A percentile compares a stretch with the other conserved stretches of the same genome.
Conservation (phyloP, 2,113 vertebrate species). For the Alouatta palliata region DNA sequence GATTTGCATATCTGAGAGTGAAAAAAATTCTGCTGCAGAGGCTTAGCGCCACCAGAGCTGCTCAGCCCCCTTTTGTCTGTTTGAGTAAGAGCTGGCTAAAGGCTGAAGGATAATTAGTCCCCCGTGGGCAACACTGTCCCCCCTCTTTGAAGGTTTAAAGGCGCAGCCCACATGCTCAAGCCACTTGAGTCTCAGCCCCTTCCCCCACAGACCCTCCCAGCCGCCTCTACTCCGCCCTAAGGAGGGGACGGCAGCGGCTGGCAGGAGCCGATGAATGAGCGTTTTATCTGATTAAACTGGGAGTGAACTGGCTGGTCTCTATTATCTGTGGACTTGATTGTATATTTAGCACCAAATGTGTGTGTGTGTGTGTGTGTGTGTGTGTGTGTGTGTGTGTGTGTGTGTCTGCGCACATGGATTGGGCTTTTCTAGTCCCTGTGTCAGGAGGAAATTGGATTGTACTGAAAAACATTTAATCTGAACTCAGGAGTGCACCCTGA, state of each 20-base stretch:
- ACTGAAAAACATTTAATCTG: slow-evolving; percentile 79
- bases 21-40: background rate
- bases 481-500: slow-evolving; percentile 36
- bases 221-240: background rate
- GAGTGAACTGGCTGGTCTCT: slow-evolving; percentile 75
- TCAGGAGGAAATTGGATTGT: slow-evolving; percentile 82
- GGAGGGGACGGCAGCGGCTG: accelerated
- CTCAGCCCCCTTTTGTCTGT: slow-evolving; percentile 60
- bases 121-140: background rate
- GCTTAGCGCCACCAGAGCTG: slow-evolving; percentile 65
- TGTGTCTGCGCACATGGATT: background rate
- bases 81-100: slow-evolving; percentile 58
- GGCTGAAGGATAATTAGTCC: slow-evolving; percentile 61
- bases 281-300: slow-evolving; percentile 83
- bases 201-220: background rate
- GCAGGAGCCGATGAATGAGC: slow-evolving; percentile 58
- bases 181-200: accelerated
- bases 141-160: slow-evolving; percentile 69
- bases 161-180: background rate
- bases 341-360: slow-evolving; percentile 47
- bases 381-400: background rate
- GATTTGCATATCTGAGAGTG: slow-evolving; percentile 79
- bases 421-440: slow-evolving; percentile 69
- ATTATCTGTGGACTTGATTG: slow-evolving; percentile 74
- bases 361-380: background rate